Percentiles rank a stretch among this genome's conserved stretches.
These are phyloP conservation scores for Netelia virgata DNA, from an alignment of 2,888 invertebrate genomes.

Conservation along the genomic window DNA sequence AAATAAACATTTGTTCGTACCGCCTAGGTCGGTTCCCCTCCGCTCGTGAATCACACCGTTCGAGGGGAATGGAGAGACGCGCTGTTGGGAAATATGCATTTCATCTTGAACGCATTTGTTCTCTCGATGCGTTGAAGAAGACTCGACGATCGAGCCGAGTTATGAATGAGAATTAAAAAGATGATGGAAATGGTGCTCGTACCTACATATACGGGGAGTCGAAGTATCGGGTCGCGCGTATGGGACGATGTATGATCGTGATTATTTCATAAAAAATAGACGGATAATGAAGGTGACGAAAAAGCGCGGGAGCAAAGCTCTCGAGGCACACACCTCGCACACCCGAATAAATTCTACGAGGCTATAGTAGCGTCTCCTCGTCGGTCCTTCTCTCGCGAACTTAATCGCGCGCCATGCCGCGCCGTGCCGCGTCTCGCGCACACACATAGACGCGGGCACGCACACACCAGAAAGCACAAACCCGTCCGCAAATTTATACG, in stretches of 20 bases:
- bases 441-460: conserved; percentile 13
- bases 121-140: too few relatives aligned
- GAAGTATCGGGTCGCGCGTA: too few relatives aligned
- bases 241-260: too few relatives aligned
- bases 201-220: too few relatives aligned
- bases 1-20: conserved; percentile 76
- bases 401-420: conserved; percentile 20
- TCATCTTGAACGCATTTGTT: too few relatives aligned
- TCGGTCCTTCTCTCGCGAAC: conserved; percentile 27
- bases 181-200: too few relatives aligned
- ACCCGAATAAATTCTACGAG: conserved; percentile 16
- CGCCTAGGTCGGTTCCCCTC: conserved; percentile 5
- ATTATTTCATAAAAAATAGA: too few relatives aligned
- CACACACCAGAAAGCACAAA: conserved; percentile 7
- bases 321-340: background rate
- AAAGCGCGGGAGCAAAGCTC: conserved; percentile 16
- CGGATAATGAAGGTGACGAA: conserved; percentile 37
- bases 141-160: too few relatives aligned
- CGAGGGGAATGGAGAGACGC: conserved; percentile 13
- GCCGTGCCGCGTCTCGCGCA: conserved; percentile 22
- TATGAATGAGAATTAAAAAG: too few relatives aligned
- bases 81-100: background rate
- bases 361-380: conserved; percentile 16
- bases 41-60: conserved; percentile 64
- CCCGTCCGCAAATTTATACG: conserved; percentile 78